These are phyloP conservation scores for Leptinotarsa undecemlineata DNA, from an alignment of 1,140 invertebrate species.

Conservation along the genomic window DNA sequence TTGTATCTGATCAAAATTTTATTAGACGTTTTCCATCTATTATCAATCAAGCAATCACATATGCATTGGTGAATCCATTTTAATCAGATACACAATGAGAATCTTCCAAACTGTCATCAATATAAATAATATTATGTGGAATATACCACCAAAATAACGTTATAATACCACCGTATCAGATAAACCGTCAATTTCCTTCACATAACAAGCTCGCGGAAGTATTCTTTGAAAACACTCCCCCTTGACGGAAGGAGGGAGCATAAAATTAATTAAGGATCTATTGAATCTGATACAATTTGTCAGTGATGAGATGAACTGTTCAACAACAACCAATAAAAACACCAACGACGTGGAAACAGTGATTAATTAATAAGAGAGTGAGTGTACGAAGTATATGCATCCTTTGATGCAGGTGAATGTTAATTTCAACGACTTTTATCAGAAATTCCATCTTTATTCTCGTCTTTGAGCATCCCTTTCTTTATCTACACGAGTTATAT, in stretches of 20 bases:
- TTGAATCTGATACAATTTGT: background rate
- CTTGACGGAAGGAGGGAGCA: background rate
- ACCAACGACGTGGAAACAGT: background rate
- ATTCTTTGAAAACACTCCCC: background rate
- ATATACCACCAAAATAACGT: too few relatives aligned
- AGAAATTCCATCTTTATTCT: too few relatives aligned
- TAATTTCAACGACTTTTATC: background rate
- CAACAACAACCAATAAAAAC: background rate
- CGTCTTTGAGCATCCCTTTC: too few relatives aligned
- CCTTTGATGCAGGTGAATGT: background rate
- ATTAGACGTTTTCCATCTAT: too few relatives aligned
- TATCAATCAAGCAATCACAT: too few relatives aligned
- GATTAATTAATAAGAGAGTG: background rate
- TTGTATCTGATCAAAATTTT: too few relatives aligned
- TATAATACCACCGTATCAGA: too few relatives aligned
- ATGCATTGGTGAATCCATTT: too few relatives aligned
- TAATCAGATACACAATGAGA: too few relatives aligned
- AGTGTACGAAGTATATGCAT: background rate
- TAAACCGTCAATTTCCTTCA: background rate
- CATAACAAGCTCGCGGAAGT: background rate
- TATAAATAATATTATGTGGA: too few relatives aligned
- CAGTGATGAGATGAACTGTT: background rate
- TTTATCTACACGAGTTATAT: too few relatives aligned
- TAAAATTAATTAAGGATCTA: constrained; percentile 1
- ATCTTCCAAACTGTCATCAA: too few relatives aligned